A percentile compares a stretch with the other conserved stretches of the same genome.
phyloP scores from a whole-genome alignment of 2,113 vertebrate species.

The Paracanthobrama guichenoti region DNA sequence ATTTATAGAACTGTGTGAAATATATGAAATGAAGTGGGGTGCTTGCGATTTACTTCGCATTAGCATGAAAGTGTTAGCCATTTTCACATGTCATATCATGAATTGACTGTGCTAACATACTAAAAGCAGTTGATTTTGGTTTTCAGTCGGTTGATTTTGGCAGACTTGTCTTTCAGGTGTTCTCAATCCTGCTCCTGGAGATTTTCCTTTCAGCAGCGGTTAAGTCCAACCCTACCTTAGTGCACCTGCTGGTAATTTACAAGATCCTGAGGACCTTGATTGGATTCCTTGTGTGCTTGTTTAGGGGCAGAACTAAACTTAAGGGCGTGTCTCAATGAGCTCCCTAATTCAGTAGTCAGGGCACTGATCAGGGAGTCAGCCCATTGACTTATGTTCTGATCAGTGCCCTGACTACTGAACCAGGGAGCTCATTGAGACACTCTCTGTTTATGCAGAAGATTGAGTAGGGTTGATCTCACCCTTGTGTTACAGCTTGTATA shows the following conservation, averaged over 20 bases:
- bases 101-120: background rate
- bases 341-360: too few species aligned
- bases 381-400: too few species aligned
- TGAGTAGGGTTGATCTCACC: background rate
- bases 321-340: too few species aligned
- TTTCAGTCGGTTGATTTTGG: background rate
- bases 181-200: background rate
- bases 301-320: background rate
- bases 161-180: background rate
- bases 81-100: too few species aligned
- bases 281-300: background rate
- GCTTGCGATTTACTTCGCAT: background rate
- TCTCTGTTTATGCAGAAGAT: background rate
- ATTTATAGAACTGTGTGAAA: background rate
- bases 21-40: background rate
- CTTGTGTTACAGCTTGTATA: background rate
- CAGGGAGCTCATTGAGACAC: too few species aligned
- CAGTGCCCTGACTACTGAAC: too few species aligned
- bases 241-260: slow-evolving; percentile 24
- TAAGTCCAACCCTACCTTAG: background rate
- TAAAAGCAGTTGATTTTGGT: slow-evolving; percentile 7
- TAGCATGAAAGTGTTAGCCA: background rate
- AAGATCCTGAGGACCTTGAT: slow-evolving; percentile 1
- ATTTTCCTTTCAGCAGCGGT: background rate
- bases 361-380: too few species aligned